Percentiles rank a stretch among this genome's conserved stretches.
Evolutionary conservation across 2,888 invertebrate genomes (phyloP).

Genomic region (Agrochola lota): DNA sequence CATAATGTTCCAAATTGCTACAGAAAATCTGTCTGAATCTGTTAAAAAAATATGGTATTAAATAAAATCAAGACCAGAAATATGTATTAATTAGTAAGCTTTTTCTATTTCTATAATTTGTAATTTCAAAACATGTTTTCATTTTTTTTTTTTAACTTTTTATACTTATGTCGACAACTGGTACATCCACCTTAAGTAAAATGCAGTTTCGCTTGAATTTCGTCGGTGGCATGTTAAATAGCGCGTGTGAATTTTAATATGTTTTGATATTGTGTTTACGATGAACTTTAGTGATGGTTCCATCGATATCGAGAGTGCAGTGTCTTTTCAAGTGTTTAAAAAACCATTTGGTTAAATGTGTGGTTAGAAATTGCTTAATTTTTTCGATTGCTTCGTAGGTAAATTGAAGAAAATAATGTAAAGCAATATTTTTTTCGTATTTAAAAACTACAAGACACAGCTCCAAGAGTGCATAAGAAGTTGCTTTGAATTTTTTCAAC

Average conservation of each 20-base stretch:
- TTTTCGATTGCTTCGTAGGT: background rate
- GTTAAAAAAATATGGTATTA: background rate
- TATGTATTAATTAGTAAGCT: background rate
- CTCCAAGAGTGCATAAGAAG: background rate
- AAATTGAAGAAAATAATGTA: background rate
- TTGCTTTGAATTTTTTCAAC: background rate
- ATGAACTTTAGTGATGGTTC: slow-evolving; percentile 45
- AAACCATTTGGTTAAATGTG: background rate
- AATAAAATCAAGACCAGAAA: background rate
- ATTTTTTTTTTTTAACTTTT: background rate
- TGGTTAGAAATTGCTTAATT: background rate
- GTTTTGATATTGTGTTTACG: slow-evolving; percentile 56
- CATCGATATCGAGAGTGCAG: background rate
- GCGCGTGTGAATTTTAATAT: slow-evolving; percentile 68
- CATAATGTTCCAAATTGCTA: background rate
- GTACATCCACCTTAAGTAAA: slow-evolving; percentile 28
- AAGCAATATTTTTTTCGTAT: background rate
- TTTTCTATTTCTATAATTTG: background rate
- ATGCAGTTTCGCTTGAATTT: slow-evolving; percentile 65
- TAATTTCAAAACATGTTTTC: background rate
- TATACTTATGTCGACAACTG: background rate
- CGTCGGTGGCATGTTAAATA: slow-evolving; percentile 63
- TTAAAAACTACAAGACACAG: background rate
- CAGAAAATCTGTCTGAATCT: background rate
- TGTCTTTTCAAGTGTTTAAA: background rate